phyloP scores from a whole-genome alignment of 2,888 invertebrate genomes.

The Tubulanus polymorphus region DNA sequence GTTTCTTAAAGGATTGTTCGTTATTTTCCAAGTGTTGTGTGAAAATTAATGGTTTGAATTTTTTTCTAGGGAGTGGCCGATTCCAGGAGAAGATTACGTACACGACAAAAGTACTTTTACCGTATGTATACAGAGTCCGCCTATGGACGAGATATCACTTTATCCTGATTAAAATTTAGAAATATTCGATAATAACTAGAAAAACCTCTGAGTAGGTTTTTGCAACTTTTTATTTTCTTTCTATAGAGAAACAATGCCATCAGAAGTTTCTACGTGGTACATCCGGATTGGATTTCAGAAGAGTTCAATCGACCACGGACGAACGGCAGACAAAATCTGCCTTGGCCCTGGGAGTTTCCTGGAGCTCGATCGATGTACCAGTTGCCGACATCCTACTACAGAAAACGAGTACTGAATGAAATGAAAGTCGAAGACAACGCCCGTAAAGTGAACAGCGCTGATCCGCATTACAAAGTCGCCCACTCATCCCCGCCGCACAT shows the following conservation, averaged over 20 bases:
- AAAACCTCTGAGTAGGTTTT: no score
- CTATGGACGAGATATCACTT: no score
- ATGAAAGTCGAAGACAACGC: not conserved
- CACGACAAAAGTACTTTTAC: not conserved
- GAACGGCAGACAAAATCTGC: not conserved
- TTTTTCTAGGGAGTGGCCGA: constrained; percentile 1
- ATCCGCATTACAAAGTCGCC: not conserved
- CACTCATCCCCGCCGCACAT: not conserved
- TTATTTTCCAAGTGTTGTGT: no score
- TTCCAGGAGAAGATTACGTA: not conserved
- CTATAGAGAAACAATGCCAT: not conserved
- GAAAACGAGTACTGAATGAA: not conserved
- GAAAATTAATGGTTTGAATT: no score
- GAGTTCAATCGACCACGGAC: not conserved
- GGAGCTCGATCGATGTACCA: not conserved
- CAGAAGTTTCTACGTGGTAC: not conserved
- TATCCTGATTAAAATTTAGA: no score
- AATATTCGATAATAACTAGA: no score
- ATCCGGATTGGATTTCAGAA: not conserved
- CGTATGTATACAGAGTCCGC: no score
- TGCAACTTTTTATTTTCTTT: no score
- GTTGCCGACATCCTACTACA: not conserved
- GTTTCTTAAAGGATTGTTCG: no score
- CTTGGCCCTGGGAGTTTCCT: not conserved
- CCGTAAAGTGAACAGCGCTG: not conserved